These are phyloP conservation scores for Eristalinus aeneus DNA, from an alignment of 2,888 invertebrate genomes.

Conservation along the genomic window DNA sequence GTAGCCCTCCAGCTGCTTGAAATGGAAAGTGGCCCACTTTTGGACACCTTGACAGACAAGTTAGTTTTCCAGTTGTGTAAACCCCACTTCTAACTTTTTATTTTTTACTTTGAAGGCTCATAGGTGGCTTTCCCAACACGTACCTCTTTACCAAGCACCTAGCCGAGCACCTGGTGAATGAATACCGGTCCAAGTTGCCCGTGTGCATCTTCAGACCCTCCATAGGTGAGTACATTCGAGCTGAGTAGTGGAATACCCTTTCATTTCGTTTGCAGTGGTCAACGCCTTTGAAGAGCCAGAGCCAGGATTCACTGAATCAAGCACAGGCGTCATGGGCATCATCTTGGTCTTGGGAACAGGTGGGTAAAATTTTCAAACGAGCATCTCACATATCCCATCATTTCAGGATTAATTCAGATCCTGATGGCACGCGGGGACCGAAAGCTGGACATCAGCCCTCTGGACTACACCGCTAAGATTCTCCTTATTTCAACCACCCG, in stretches of 20 bases:
- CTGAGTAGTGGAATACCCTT: slow-evolving; percentile 11
- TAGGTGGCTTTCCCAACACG: slow-evolving; percentile 87
- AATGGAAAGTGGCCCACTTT: slow-evolving; percentile 67
- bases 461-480: slow-evolving; percentile 74
- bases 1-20: slow-evolving; percentile 73
- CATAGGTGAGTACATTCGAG: slow-evolving; percentile 83
- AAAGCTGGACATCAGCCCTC: slow-evolving; percentile 74
- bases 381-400: neutral
- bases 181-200: slow-evolving; percentile 85
- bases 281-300: slow-evolving; percentile 72
- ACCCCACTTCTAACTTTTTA: neutral
- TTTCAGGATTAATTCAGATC: slow-evolving; percentile 14
- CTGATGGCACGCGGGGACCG: neutral
- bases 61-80: slow-evolving; percentile 50
- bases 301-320: slow-evolving; percentile 74
- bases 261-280: slow-evolving; percentile 42
- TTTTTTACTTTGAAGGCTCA: too few relatives aligned
- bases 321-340: slow-evolving; percentile 76
- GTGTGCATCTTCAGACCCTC: slow-evolving; percentile 92
- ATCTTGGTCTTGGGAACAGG: slow-evolving; percentile 75
- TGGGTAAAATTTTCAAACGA: neutral
- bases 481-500: slow-evolving; percentile 72
- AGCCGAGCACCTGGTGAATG: slow-evolving; percentile 89
- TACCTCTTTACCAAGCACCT: slow-evolving; percentile 95
- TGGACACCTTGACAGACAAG: slow-evolving; percentile 76